Evolutionary conservation across 2,113 vertebrate genomes (phyloP).

Genomic region (Equus quagga): DNA sequence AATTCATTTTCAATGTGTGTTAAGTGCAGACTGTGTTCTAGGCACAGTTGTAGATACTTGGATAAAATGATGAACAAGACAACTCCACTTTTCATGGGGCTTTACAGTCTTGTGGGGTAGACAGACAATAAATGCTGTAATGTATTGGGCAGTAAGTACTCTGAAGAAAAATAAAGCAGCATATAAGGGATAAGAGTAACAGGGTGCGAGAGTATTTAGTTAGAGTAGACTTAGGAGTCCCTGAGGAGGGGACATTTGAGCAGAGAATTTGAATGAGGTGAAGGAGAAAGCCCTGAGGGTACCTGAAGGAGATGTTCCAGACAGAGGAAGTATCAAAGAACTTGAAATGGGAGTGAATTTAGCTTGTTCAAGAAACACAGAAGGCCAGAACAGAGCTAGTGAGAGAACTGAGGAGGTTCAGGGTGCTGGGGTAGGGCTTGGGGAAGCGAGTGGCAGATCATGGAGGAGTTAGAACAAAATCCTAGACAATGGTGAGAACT

Average conservation of each 20-base stretch:
- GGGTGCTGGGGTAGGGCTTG: background rate
- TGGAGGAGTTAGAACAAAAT: background rate
- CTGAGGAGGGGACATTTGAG: background rate
- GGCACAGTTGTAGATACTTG: background rate
- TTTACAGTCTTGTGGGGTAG: background rate
- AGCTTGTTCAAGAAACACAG: background rate
- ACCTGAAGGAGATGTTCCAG: background rate
- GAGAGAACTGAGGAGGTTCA: background rate
- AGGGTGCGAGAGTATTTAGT: background rate
- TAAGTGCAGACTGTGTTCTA: background rate
- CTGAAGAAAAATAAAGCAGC: conserved; percentile 22
- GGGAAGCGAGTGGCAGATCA: background rate
- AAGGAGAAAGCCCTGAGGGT: background rate
- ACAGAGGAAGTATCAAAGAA: background rate
- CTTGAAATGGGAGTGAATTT: background rate
- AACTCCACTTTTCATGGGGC: background rate
- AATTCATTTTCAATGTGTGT: background rate
- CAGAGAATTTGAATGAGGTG: background rate
- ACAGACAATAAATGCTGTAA: background rate
- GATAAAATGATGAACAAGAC: background rate
- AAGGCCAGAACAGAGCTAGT: background rate
- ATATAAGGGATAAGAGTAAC: background rate
- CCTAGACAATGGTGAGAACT: background rate
- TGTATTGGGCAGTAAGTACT: background rate
- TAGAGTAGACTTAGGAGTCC: background rate